Evolutionary conservation across 1,140 invertebrate genomes (phyloP).

Genomic region (Leptopilina clavipes): DNA sequence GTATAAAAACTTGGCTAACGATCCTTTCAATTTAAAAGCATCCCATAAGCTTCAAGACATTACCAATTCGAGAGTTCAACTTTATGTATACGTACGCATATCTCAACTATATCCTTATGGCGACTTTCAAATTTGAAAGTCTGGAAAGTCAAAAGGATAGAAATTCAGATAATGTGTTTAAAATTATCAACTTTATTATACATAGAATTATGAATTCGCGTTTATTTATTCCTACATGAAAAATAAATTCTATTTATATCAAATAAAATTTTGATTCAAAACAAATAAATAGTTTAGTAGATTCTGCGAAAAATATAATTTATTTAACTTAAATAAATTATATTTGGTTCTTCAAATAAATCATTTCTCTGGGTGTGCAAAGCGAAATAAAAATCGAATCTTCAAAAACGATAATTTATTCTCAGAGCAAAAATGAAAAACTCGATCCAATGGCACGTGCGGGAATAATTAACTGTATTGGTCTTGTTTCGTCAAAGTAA

Average conservation of each 20-base stretch:
- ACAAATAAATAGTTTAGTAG: too few species aligned
- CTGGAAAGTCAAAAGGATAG: neutral
- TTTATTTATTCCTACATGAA: too few species aligned
- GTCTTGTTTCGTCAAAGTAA: conserved; percentile 62
- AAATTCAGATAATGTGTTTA: neutral
- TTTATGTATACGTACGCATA: neutral
- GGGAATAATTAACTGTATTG: conserved; percentile 64
- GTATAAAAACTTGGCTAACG: conserved; percentile 30
- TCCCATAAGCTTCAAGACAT: conserved; percentile 1
- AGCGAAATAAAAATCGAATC: too few species aligned
- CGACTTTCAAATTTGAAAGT: neutral
- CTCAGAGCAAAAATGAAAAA: conserved; percentile 62
- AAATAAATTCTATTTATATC: too few species aligned
- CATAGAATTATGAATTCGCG: too few species aligned
- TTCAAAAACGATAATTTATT: conserved; percentile 64
- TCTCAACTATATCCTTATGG: neutral
- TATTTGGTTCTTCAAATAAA: too few species aligned
- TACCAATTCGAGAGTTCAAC: neutral
- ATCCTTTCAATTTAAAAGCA: conserved; percentile 29
- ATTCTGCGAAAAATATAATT: too few species aligned
- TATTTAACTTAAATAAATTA: too few species aligned
- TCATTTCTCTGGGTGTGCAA: too few species aligned
- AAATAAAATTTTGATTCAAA: too few species aligned
- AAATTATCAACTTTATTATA: neutral
- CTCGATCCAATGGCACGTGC: conserved; percentile 65